Conservation (phyloP, 2,888 invertebrate genomes). For the Terebella lapidaria region DNA sequence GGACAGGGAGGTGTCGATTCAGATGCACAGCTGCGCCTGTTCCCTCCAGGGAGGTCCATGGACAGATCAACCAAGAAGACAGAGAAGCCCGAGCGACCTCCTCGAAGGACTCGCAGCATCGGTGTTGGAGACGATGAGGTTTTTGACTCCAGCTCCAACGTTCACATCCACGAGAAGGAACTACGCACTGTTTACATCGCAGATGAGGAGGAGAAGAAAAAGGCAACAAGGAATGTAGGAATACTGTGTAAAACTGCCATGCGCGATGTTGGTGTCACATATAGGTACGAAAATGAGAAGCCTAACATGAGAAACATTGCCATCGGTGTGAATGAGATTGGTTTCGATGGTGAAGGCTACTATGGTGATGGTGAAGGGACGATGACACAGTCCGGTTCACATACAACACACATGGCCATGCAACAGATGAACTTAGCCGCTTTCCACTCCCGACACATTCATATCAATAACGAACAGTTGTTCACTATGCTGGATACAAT, state of each 20-base stretch:
- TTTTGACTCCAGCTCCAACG: constrained; percentile 28
- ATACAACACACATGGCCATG: constrained; percentile 10
- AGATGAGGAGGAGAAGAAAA: constrained; percentile 23
- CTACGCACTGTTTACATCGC: constrained; percentile 49
- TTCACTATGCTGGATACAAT: constrained; percentile 30
- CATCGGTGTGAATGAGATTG: constrained; percentile 39
- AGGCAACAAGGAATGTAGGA: constrained; percentile 48
- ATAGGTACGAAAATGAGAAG: constrained; percentile 41
- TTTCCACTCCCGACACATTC: constrained; percentile 16
- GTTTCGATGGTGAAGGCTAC: constrained; percentile 11
- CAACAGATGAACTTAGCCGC: constrained; percentile 26
- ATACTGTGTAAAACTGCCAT: constrained; percentile 29
- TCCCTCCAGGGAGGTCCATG: neutral
- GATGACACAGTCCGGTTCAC: neutral
- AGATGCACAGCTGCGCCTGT: neutral
- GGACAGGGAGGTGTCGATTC: constrained; percentile 9
- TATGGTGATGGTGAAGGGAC: neutral
- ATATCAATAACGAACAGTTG: constrained; percentile 24
- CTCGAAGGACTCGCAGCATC: constrained; percentile 56
- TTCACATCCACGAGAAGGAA: constrained; percentile 50
- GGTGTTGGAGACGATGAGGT: constrained; percentile 61
- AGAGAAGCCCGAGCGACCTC: constrained; percentile 7
- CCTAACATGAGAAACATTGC: constrained; percentile 42
- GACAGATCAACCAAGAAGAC: constrained; percentile 22
- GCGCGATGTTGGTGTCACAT: constrained; percentile 32